Evolutionary conservation across 2,113 vertebrate species (phyloP).

Genomic region (Gadus macrocephalus): DNA sequence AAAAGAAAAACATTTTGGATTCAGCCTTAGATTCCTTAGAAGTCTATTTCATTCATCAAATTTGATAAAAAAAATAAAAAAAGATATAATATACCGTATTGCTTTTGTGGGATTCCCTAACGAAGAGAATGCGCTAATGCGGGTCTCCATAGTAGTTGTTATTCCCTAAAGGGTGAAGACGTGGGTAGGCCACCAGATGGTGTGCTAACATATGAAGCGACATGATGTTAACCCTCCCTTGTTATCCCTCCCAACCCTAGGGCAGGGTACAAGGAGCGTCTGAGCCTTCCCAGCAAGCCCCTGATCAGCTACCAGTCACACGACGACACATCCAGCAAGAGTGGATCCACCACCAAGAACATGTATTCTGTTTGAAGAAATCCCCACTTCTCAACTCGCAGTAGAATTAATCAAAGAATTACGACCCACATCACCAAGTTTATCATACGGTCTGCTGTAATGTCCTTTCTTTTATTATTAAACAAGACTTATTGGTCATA

Average conservation of each 20-base stretch:
- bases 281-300: constrained; percentile 71
- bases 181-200: constrained; percentile 38
- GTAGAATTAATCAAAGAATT: constrained; percentile 74
- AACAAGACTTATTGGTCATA: constrained; percentile 48
- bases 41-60: no score
- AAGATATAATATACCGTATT: no score
- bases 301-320: constrained; percentile 80
- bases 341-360: constrained; percentile 81
- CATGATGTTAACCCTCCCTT: not conserved
- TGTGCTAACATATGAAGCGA: not conserved
- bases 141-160: no score
- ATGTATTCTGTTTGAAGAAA: constrained; percentile 76
- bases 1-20: no score
- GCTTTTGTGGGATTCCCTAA: no score
- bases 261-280: constrained; percentile 76
- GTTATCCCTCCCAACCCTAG: constrained; percentile 41
- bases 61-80: no score
- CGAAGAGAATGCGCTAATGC: no score
- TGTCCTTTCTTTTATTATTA: constrained; percentile 65
- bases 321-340: constrained; percentile 83
- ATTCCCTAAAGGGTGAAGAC: no score
- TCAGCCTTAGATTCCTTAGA: no score
- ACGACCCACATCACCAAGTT: constrained; percentile 66
- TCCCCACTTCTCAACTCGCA: constrained; percentile 51
- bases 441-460: constrained; percentile 71